A percentile compares a stretch with the other conserved stretches of the same genome.
Conservation (phyloP, 2,113 vertebrate genomes). For the Rhegmatorhina hoffmannsi region DNA sequence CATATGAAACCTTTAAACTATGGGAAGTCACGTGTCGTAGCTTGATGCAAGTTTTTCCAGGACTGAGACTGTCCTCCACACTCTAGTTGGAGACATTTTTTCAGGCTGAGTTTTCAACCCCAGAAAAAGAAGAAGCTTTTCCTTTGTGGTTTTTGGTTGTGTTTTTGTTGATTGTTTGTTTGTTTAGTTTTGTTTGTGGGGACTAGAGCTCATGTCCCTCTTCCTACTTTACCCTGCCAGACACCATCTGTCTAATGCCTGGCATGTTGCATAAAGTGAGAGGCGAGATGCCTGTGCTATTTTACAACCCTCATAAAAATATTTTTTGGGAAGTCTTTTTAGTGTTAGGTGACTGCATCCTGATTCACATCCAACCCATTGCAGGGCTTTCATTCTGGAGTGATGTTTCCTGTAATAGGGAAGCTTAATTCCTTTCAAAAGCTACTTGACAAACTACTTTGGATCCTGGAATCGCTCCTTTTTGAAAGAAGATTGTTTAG, state of each 20-base stretch:
- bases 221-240: background rate
- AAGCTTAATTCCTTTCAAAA: background rate
- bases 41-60: background rate
- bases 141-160: background rate
- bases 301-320: background rate
- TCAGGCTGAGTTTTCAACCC: constrained; percentile 68
- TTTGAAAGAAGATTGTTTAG: constrained; percentile 41
- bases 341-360: background rate
- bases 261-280: background rate
- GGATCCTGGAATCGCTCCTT: background rate
- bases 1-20: background rate
- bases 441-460: background rate
- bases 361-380: background rate
- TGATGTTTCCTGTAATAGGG: background rate
- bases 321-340: background rate
- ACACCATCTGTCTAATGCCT: background rate
- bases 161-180: background rate
- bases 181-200: background rate
- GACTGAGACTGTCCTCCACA: background rate
- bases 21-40: background rate
- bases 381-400: background rate
- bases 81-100: background rate
- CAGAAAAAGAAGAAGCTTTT: constrained; percentile 50
- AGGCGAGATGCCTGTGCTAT: background rate
- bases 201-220: background rate